Conservation (phyloP, 1,140 invertebrate genomes). For the Hyphantria cunea region DNA sequence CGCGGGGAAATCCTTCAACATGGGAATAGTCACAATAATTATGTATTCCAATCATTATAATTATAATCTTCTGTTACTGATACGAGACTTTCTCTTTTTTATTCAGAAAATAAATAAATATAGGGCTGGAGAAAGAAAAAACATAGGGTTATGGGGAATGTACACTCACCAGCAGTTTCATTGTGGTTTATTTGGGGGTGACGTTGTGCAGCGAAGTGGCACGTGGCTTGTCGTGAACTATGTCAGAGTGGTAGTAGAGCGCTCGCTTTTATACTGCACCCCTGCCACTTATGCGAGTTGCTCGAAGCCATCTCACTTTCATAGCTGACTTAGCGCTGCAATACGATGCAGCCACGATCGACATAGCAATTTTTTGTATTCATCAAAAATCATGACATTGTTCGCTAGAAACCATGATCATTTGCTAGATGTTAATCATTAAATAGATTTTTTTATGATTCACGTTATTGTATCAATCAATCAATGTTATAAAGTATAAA, state of each 20-base stretch:
- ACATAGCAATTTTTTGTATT: conserved; percentile 41
- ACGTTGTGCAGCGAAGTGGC: conserved; percentile 59
- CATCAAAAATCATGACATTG: conserved; percentile 50
- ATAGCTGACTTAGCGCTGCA: conserved; percentile 64
- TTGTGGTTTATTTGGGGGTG: conserved; percentile 57
- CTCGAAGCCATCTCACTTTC: conserved; percentile 75
- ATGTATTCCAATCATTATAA: conserved; percentile 24
- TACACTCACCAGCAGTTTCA: conserved; percentile 76
- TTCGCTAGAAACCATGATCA: conserved; percentile 14
- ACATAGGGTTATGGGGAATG: conserved; percentile 29
- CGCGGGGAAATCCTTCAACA: conserved; percentile 42
- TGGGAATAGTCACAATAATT: conserved; percentile 17
- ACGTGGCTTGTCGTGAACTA: conserved; percentile 72
- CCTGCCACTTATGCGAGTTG: conserved; percentile 71
- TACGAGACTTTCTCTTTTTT: not conserved
- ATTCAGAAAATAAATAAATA: not conserved
- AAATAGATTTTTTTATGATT: conserved; percentile 6
- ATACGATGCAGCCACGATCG: conserved; percentile 52
- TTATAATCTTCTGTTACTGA: not conserved
- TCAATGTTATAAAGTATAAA: no score
- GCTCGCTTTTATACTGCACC: conserved; percentile 78
- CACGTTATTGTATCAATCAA: not conserved
- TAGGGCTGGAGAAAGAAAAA: conserved; percentile 21
- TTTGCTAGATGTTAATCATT: conserved; percentile 10
- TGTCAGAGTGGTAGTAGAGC: conserved; percentile 72